Base-by-base conservation (phyloP, 2,797 vertebrate genomes). In the Cichlasoma orientale region DNA sequence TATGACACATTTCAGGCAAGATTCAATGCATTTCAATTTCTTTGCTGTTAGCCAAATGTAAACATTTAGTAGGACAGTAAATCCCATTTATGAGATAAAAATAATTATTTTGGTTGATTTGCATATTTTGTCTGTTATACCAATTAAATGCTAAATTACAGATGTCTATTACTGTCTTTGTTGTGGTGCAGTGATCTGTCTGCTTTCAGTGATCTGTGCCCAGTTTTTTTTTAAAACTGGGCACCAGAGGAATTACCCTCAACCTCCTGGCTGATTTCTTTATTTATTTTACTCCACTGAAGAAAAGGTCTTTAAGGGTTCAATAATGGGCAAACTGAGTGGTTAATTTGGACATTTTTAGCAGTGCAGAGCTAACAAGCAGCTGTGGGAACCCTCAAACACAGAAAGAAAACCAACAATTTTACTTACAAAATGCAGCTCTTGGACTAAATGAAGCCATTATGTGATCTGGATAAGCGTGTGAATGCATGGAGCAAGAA, bases 401-500 rank as follows among this genome's bases (percentile, higher is more conserved):
- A 13, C 53, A 59, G 78, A 81, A 78, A 55, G 57, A 73, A 85
- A 87, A 85, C 83, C 68, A 85, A 90, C 78, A 78, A 76, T 89
- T 88, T 88, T 86, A 89, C 86, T 88, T 79, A 70, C 29, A 85
- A 80, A 90, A 90, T 18, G 74, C 74, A 13, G 66, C 74, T 76
- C 53, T 74, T 2, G 12, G 74, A 72, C n/a, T 14, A 83, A 76
- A 90, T 79, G 76, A 90, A 86, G 85, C 71, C 77, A 79, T 87
- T 80, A 74, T 68, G 59, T 68, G 74, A 79, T 54, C 56, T 8
- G 72, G 77, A 82, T 25, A 72, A 74, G 55, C 2, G 1, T 55
- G 56, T 84, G 82, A 79, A 88, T 41, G 85, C 74, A 56, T 0
- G 27, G 66, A 59, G 80, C 9, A 13, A 13, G 77, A 56, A 52